Evolutionary conservation across 37 sponge, comb jelly and placozoan species (phyloP).

Genomic region (Eunapius fragilis): DNA sequence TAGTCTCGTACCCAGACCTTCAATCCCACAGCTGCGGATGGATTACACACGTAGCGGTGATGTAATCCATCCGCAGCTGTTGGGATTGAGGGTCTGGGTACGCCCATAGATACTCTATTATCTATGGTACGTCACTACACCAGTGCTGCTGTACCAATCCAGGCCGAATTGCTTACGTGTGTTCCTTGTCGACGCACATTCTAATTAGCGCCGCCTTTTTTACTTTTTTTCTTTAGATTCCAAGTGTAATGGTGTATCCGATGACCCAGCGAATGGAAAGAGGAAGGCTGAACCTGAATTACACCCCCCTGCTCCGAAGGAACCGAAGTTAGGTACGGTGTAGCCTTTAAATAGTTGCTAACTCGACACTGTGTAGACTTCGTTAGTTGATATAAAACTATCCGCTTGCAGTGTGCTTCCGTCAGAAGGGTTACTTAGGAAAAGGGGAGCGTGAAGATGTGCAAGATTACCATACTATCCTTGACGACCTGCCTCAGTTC

Average conservation of each 20-base stretch:
- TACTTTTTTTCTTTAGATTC: constrained; percentile 10
- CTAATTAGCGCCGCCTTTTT: not conserved
- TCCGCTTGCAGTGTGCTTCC: not conserved
- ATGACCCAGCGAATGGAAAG: not conserved
- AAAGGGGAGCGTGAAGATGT: constrained; percentile 90
- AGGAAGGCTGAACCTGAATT: not conserved
- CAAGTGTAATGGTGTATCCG: not conserved
- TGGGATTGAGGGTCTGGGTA: no score
- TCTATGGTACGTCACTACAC: no score
- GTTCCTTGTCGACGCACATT: no score
- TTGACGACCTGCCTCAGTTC: constrained; percentile 46
- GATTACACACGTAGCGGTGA: no score
- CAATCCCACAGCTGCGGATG: no score
- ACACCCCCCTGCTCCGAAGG: not conserved
- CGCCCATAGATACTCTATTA: no score
- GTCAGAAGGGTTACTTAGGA: constrained; percentile 67
- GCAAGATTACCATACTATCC: constrained; percentile 84
- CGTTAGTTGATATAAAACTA: not conserved
- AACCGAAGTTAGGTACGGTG: not conserved
- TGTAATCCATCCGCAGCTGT: no score
- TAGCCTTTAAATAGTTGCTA: not conserved
- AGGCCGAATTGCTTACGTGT: no score
- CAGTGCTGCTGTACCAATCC: no score
- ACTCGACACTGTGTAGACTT: no score
- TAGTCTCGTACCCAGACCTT: no score